Percentiles rank a stretch among this genome's conserved stretches.
Conservation (phyloP, 2,888 invertebrate genomes). For the Adelphocoris suturalis region DNA sequence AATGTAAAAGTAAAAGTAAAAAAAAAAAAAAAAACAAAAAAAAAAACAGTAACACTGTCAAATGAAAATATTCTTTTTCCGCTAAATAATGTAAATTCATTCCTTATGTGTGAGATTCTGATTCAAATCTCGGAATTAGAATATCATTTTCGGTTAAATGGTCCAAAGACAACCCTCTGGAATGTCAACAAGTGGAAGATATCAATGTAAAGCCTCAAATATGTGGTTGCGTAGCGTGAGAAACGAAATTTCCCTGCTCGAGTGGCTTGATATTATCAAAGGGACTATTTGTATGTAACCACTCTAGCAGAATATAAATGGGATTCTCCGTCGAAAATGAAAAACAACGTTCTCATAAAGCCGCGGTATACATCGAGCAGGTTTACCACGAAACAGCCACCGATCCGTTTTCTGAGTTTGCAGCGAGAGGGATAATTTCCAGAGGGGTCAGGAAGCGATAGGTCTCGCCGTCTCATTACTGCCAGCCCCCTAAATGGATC, state of each 20-base stretch:
- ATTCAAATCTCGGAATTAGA: too few species aligned
- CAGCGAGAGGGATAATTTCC: not conserved
- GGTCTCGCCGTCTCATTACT: not conserved
- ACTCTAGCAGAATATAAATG: not conserved
- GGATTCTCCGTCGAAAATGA: not conserved
- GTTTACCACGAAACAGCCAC: not conserved
- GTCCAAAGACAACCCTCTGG: too few species aligned
- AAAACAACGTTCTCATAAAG: not conserved
- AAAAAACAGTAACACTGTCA: too few species aligned
- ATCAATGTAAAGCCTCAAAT: too few species aligned
- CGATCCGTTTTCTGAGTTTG: not conserved
- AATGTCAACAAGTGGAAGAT: too few species aligned
- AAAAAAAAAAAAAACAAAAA: too few species aligned
- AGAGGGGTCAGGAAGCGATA: not conserved
- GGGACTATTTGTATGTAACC: not conserved
- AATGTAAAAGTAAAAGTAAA: too few species aligned
- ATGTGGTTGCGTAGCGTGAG: not conserved
- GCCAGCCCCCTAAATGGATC: not conserved
- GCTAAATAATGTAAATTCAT: too few species aligned
- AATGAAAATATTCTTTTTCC: too few species aligned
- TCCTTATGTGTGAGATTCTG: too few species aligned
- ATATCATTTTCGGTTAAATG: too few species aligned
- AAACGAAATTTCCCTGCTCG: not conserved
- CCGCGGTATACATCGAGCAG: not conserved
- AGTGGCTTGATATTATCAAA: not conserved